Evolutionary conservation across 2,113 vertebrate genomes (phyloP).

Genomic region (Nicator chloris): DNA sequence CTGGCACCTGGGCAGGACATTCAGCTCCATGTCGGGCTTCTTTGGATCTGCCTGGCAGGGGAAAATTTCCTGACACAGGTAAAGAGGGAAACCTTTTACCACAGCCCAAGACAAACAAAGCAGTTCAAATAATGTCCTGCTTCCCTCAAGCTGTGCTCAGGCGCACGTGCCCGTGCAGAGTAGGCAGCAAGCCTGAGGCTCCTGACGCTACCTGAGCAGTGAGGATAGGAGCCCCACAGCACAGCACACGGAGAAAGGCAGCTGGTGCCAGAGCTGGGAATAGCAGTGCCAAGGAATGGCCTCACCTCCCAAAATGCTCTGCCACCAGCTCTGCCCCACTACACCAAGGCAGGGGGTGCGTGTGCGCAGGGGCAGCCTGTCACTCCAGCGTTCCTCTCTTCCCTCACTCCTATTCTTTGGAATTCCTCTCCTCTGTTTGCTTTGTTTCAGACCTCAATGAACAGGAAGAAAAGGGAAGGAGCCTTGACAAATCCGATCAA

Average conservation of each 20-base stretch:
- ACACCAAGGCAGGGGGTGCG: not conserved
- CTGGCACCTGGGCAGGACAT: not conserved
- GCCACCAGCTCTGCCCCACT: not conserved
- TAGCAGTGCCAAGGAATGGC: not conserved
- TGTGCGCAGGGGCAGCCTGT: constrained; percentile 2
- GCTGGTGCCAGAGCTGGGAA: not conserved
- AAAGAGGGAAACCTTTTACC: not conserved
- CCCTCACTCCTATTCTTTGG: constrained; percentile 33
- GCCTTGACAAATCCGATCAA: constrained; percentile 73
- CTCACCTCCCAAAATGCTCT: not conserved
- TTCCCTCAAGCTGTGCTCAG: not conserved
- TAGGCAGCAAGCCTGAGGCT: not conserved
- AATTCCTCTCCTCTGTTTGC: constrained; percentile 56
- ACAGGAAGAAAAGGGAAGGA: constrained; percentile 63
- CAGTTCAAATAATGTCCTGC: not conserved
- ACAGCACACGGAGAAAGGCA: not conserved
- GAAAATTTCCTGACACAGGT: not conserved
- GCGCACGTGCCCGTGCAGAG: not conserved
- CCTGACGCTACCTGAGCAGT: not conserved
- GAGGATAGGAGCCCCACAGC: not conserved
- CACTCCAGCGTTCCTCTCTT: not conserved
- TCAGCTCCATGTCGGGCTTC: not conserved
- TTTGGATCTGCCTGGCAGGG: not conserved
- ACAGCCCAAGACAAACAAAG: not conserved
- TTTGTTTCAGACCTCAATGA: constrained; percentile 70